Evolutionary conservation across 2,888 invertebrate genomes (phyloP).

Genomic region (Hirtodrosophila alboralis): DNA sequence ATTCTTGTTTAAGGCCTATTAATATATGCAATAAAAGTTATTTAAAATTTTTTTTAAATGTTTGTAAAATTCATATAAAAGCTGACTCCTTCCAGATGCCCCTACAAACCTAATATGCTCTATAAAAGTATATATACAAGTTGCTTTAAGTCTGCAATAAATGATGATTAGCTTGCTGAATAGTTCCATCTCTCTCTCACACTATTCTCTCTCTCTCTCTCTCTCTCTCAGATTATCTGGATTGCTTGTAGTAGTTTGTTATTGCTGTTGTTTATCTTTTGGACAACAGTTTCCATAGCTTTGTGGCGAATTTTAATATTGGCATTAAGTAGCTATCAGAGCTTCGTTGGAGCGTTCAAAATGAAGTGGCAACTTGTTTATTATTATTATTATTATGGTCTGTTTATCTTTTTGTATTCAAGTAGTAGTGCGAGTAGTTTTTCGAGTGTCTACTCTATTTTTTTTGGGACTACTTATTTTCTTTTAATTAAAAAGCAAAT

Average conservation of each 20-base stretch:
- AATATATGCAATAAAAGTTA: too few relatives aligned
- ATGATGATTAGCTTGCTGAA: conserved; percentile 66
- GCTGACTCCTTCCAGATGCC: background rate
- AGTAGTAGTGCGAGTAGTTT: conserved; percentile 41
- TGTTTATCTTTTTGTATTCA: conserved; percentile 56
- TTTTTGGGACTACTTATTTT: conserved; percentile 65
- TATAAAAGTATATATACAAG: conserved; percentile 16
- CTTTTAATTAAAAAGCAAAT: conserved; percentile 77
- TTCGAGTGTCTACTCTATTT: conserved; percentile 43
- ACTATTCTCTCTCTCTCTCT: background rate
- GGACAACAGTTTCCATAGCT: conserved; percentile 46
- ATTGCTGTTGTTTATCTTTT: conserved; percentile 56
- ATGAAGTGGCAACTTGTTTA: conserved; percentile 78
- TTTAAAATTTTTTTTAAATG: too few relatives aligned
- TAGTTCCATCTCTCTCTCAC: background rate
- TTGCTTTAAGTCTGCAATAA: conserved; percentile 56
- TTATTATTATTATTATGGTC: conserved; percentile 74
- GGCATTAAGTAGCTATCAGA: conserved; percentile 69
- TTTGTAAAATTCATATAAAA: too few relatives aligned
- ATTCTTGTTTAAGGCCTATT: too few relatives aligned
- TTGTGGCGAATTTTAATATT: conserved; percentile 71
- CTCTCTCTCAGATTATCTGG: conserved; percentile 1
- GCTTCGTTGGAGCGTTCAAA: conserved; percentile 64
- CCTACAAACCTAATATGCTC: conserved; percentile 11
- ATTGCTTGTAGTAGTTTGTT: conserved; percentile 13